A percentile compares a stretch with the other conserved stretches of the same genome.
These are phyloP conservation scores for Ornithoptera alexandrae DNA, from an alignment of 2,888 invertebrate genomes.

Conservation along the genomic window DNA sequence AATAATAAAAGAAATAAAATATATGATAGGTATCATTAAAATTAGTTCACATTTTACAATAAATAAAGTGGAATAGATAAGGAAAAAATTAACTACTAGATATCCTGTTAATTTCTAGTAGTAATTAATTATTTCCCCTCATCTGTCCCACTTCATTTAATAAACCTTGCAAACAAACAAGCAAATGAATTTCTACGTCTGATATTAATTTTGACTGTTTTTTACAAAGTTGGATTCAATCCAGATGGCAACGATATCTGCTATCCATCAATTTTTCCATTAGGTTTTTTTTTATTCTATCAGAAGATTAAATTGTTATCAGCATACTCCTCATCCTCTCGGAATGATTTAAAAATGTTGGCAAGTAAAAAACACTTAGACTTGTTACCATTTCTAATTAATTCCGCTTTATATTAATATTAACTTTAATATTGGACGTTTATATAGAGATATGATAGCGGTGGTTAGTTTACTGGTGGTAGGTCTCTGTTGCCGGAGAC, in stretches of 20 bases:
- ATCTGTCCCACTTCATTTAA: neutral
- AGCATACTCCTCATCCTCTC: slow-evolving; percentile 3
- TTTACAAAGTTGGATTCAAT: slow-evolving; percentile 29
- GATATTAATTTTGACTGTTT: slow-evolving; percentile 22
- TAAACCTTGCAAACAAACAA: slow-evolving; percentile 10
- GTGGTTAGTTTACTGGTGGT: no score
- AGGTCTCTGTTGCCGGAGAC: no score
- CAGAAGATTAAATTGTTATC: slow-evolving; percentile 25
- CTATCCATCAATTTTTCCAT: slow-evolving; percentile 29
- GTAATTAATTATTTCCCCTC: neutral
- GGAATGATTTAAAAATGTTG: slow-evolving; percentile 12
- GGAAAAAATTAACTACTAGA: neutral
- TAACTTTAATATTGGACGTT: neutral
- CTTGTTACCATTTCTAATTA: neutral
- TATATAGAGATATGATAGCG: no score
- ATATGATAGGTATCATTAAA: neutral
- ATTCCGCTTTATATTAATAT: neutral
- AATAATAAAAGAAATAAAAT: neutral
- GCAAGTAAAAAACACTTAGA: neutral
- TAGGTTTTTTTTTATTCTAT: slow-evolving; percentile 21
- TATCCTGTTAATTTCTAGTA: neutral
- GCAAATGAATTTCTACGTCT: slow-evolving; percentile 15
- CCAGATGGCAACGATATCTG: slow-evolving; percentile 29
- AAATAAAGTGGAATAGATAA: neutral
- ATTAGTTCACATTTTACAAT: neutral